These are phyloP conservation scores for Venturia canescens DNA, from an alignment of 1,140 invertebrate species.

Conservation along the genomic window DNA sequence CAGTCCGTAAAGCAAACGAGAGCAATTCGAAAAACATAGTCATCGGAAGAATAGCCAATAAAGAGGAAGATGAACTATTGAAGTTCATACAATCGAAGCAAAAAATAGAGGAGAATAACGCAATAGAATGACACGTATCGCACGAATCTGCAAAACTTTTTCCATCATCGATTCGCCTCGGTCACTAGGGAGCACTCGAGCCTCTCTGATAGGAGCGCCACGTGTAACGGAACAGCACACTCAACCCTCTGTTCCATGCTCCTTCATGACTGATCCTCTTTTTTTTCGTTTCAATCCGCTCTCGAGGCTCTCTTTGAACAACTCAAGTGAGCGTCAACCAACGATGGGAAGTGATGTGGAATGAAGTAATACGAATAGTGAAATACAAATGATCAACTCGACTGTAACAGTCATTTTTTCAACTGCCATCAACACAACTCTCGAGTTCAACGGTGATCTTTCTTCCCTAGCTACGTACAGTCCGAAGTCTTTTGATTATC, in stretches of 20 bases:
- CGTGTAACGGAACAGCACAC: slow-evolving; percentile 44
- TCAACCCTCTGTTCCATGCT: slow-evolving; percentile 58
- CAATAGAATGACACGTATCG: slow-evolving; percentile 57
- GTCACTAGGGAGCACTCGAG: slow-evolving; percentile 62
- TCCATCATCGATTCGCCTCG: slow-evolving; percentile 66
- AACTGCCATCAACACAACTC: neutral
- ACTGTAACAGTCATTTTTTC: neutral
- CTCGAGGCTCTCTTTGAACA: slow-evolving; percentile 1
- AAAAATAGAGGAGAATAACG: slow-evolving; percentile 6
- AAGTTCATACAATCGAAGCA: neutral
- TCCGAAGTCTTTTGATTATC: too few relatives aligned
- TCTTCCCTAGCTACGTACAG: neutral
- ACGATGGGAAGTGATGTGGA: neutral
- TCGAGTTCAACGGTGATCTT: neutral
- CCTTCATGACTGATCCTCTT: neutral
- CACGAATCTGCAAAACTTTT: slow-evolving; percentile 68
- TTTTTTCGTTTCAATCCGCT: neutral
- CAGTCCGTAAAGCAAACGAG: neutral
- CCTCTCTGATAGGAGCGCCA: neutral
- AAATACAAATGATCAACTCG: neutral
- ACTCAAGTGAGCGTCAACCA: slow-evolving; percentile 16
- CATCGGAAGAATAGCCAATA: neutral
- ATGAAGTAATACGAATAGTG: slow-evolving; percentile 9
- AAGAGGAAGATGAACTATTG: neutral
- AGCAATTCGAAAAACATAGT: neutral